Evolutionary conservation across 2,888 invertebrate genomes (phyloP), one percentile per base, ranked within the genome.

Genomic region (Thyatira batis): DNA sequence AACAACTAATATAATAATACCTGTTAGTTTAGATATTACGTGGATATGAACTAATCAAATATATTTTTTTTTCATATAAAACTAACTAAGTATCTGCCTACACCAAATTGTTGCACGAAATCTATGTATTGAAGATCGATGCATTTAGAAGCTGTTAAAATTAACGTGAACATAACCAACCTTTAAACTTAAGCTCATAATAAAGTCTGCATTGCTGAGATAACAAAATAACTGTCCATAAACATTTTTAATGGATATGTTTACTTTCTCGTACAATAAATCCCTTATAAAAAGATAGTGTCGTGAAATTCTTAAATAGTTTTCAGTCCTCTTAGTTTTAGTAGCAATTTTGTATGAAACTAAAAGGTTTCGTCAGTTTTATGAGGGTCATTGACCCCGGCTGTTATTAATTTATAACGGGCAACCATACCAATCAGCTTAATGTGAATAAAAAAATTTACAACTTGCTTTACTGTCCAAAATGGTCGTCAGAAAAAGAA

Each of bases 401-500:
- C 23, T 23, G 45, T 52, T 44, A 52, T 52, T 39, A 59, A 55
- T 52, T 44, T 51, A 46, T 13, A 20, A 43, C 25, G 20, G 17
- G 13, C 49, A 58, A 54, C 30, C 51, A 49, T 50, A 39, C 51
- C 61, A 65, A 65, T 65, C 65, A 56, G 50, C 45, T 54, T 63
- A 63, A 63, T 63, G 65, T 49, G 49, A 52, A 60, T 56, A 58
- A 52, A 50, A 10, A n/a, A 25, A 46, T 23, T 50, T 57, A 57
- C 53, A 51, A 51, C 49, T 28, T 48, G 39, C 30, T 45, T 49
- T 50, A 39, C 28, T 51, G 30, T 25, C 30, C 28, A 21, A n/a
- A 20, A 6, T 45, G 45, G 45, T 11, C 23, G 20, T 3, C 17
- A 10, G n/a, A 33, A 25, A 50, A 53, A 39, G 23, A 25, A 25